Conservation (phyloP, 2,113 vertebrate species). For the Potamarius usumacintae region DNA sequence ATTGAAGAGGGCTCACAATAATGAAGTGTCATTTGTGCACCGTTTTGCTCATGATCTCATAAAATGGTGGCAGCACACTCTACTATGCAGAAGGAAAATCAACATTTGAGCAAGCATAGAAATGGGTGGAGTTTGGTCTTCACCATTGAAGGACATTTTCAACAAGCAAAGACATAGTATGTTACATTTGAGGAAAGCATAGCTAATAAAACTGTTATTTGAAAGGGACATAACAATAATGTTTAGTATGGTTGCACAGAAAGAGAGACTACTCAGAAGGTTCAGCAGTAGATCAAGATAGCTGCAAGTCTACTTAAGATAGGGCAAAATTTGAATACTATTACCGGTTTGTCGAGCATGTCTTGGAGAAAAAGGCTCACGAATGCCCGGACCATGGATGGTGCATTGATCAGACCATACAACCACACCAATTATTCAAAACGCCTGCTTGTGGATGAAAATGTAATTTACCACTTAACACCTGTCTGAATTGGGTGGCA, state of each 20-base stretch:
- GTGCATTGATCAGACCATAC: neutral
- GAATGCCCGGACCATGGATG: neutral
- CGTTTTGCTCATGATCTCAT: too few species aligned
- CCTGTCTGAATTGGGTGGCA: neutral
- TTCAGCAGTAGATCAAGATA: neutral
- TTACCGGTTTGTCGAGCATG: neutral
- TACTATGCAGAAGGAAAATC: neutral
- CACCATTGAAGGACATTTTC: neutral
- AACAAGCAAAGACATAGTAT: neutral
- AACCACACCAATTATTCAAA: neutral
- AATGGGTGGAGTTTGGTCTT: neutral
- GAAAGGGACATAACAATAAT: neutral
- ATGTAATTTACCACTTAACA: neutral
- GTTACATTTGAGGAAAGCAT: neutral
- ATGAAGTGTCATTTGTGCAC: too few species aligned
- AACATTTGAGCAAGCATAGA: neutral
- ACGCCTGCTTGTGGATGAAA: neutral
- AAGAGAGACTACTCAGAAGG: neutral
- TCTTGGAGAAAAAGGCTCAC: neutral
- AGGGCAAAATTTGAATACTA: neutral
- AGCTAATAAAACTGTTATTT: neutral
- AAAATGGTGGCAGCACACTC: neutral
- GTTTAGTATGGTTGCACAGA: neutral
- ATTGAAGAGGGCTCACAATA: too few species aligned
- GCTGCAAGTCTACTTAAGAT: neutral